These are phyloP conservation scores for Tipula confusa DNA, from an alignment of 2,888 invertebrate species.

Conservation along the genomic window DNA sequence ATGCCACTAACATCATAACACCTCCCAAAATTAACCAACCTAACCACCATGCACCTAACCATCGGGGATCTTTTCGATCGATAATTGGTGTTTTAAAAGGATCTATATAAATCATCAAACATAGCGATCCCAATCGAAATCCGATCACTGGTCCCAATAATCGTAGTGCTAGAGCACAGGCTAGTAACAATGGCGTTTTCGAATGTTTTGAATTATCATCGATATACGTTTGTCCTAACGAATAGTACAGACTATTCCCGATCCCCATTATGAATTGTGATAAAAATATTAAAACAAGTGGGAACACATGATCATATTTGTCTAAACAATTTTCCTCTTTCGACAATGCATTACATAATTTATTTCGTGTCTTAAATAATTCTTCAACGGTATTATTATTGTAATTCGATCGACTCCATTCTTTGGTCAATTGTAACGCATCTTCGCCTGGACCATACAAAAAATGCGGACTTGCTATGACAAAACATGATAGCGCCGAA, in stretches of 20 bases:
- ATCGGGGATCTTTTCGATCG: conserved; percentile 58
- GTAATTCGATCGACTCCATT: conserved; percentile 38
- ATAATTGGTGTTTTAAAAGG: conserved; percentile 58
- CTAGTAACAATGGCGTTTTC: conserved; percentile 58
- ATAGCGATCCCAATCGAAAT: conserved; percentile 52
- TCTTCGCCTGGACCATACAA: conserved; percentile 59
- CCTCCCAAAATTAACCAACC: conserved; percentile 56
- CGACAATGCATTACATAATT: not conserved
- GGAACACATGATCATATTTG: conserved; percentile 51
- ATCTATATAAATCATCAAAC: conserved; percentile 55
- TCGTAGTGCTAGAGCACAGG: conserved; percentile 47
- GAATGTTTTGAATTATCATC: conserved; percentile 66
- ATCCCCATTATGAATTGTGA: conserved; percentile 67
- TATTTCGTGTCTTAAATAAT: not conserved
- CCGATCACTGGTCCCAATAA: conserved; percentile 56
- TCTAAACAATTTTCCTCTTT: conserved; percentile 49
- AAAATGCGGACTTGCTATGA: conserved; percentile 58
- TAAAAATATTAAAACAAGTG: conserved; percentile 58
- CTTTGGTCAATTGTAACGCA: conserved; percentile 46
- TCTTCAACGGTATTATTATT: not conserved
- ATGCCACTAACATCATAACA: conserved; percentile 57
- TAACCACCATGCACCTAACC: conserved; percentile 75
- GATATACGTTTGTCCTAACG: conserved; percentile 62
- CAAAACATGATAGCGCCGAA: conserved; percentile 58
- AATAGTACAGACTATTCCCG: conserved; percentile 62